These are phyloP conservation scores for Sciurus vulgaris DNA, from an alignment of 2,797 vertebrate species.

Conservation along the genomic window DNA sequence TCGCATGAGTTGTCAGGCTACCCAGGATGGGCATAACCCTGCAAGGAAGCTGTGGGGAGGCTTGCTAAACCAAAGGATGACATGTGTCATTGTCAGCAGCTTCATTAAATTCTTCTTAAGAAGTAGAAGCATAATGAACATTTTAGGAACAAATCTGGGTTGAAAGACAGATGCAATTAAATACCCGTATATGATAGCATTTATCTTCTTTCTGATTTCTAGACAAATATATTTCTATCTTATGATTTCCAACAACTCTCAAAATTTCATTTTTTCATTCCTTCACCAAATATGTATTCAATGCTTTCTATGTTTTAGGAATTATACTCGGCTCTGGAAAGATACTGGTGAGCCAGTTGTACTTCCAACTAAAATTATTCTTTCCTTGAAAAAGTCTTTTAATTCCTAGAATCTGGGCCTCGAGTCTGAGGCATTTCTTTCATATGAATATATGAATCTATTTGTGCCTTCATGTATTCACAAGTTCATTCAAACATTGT, in stretches of 20 bases:
- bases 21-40: neutral
- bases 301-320: neutral
- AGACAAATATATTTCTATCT: constrained; percentile 9
- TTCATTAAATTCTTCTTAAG: constrained; percentile 56
- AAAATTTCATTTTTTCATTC: neutral
- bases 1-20: neutral
- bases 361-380: neutral
- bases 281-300: neutral
- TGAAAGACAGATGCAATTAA: constrained; percentile 42
- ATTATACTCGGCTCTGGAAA: neutral
- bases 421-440: neutral
- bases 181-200: neutral
- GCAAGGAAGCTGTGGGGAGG: neutral
- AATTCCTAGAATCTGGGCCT: constrained; percentile 1
- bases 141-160: constrained; percentile 39
- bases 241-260: neutral
- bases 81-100: neutral
- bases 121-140: constrained; percentile 44
- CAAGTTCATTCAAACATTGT: neutral
- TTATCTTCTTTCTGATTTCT: constrained; percentile 49
- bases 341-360: neutral
- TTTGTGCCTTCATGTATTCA: constrained; percentile 23
- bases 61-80: neutral
- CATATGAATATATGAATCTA: neutral
- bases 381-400: neutral